Conservation (phyloP, 2,113 vertebrate genomes). For the Dendropsophus ebraccatus region DNA sequence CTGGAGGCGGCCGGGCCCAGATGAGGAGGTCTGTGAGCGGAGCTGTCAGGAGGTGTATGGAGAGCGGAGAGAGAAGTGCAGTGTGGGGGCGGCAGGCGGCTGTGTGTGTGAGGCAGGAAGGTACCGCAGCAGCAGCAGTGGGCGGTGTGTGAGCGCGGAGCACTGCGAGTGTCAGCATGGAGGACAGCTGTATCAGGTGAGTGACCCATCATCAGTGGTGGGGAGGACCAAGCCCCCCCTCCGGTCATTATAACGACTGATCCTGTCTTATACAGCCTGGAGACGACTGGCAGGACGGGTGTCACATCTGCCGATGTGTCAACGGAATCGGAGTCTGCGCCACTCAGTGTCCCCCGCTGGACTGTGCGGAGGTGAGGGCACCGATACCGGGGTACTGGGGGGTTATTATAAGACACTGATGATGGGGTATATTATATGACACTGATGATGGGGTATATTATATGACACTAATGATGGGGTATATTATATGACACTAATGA, state of each 20-base stretch:
- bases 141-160: slow-evolving; percentile 76
- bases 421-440: no score
- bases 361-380: slow-evolving; percentile 71
- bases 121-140: slow-evolving; percentile 74
- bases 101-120: slow-evolving; percentile 78
- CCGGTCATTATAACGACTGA: no score
- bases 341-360: slow-evolving; percentile 64
- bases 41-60: slow-evolving; percentile 76
- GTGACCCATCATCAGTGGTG: slow-evolving; percentile 5
- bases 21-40: slow-evolving; percentile 71
- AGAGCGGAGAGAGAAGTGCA: slow-evolving; percentile 68
- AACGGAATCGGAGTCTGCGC: slow-evolving; percentile 67
- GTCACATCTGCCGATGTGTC: slow-evolving; percentile 71
- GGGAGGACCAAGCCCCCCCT: no score
- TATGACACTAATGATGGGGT: no score
- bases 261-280: slow-evolving; percentile 66
- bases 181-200: slow-evolving; percentile 71
- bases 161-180: slow-evolving; percentile 79
- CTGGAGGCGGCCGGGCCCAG: slow-evolving; percentile 68
- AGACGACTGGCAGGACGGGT: slow-evolving; percentile 71
- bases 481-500: no score
- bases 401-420: background rate
- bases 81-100: slow-evolving; percentile 45
- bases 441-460: no score
- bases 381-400: background rate